Percentiles rank a stretch among this genome's conserved stretches.
Conservation (phyloP, 1,140 invertebrate genomes). For the Rhynchophorus ferrugineus region DNA sequence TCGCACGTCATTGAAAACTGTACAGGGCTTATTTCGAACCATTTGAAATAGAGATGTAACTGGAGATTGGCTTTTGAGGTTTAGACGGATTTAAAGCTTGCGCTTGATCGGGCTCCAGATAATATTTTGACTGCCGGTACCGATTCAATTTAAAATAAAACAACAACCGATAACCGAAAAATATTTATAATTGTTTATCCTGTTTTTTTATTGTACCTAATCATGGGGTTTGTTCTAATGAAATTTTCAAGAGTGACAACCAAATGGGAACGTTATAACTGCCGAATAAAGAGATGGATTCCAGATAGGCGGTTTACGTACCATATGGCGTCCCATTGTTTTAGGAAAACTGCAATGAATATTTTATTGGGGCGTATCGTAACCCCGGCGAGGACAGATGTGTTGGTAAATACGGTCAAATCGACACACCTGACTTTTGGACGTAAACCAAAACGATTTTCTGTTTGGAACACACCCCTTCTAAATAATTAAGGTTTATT, state of each 20-base stretch:
- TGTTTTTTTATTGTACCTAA: too few relatives aligned
- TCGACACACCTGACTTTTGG: conserved; percentile 22
- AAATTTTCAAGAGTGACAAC: too few relatives aligned
- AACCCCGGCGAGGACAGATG: conserved; percentile 23
- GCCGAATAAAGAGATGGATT: conserved; percentile 5
- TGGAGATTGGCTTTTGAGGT: conserved; percentile 9
- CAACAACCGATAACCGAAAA: too few relatives aligned
- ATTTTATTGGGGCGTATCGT: conserved; percentile 20
- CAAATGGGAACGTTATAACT: background rate
- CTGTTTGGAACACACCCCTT: too few relatives aligned
- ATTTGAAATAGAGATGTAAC: conserved; percentile 23
- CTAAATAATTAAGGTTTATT: too few relatives aligned
- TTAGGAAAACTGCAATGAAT: conserved; percentile 22
- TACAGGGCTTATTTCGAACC: conserved; percentile 17
- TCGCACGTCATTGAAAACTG: conserved; percentile 12
- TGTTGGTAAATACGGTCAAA: conserved; percentile 21
- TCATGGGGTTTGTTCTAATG: too few relatives aligned
- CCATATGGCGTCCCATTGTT: conserved; percentile 25
- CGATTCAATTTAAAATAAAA: too few relatives aligned
- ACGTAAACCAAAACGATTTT: conserved; percentile 13
- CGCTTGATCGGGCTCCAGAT: conserved; percentile 13
- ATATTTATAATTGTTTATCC: too few relatives aligned
- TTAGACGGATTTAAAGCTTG: conserved; percentile 12
- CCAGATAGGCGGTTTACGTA: conserved; percentile 9
- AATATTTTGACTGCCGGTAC: conserved; percentile 12